Base-by-base conservation (phyloP, 2,888 invertebrate genomes). In the Drosophila mettleri region DNA sequence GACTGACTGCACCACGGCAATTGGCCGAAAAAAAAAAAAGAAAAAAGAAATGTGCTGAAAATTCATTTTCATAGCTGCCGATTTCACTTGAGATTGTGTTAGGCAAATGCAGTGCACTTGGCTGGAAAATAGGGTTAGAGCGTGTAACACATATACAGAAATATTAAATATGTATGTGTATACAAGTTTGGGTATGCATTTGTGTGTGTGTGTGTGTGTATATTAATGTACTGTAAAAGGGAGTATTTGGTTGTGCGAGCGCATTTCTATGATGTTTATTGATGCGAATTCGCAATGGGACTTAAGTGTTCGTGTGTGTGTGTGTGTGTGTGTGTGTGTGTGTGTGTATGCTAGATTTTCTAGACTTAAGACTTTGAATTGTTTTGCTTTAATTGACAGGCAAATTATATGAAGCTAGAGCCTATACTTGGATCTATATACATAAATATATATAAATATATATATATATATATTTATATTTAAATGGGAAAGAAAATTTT, bases 401-500 rank as follows among this genome's bases (percentile, higher is more conserved):
- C 54, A 45, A 63, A 63, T 55, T 33, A 29, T 10, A 45, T 43
- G 7, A 43, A 38, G 34, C 18, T 36, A 24, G 29, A 39, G 16
- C n/a, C 2, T 33, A 14, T 6, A 4, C 24, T 31, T 27, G 12
- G n/a, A 18, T 43, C 18, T 2, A 8, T 9, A 22, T 14, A 41
- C 3, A n/a, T 2, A 24, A 2, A 24, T 5, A 22, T 7, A 22
- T 22, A 41, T 2, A 2, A 2, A 36, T 1, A 34, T n/a, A 34
- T 34, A n/a, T 7, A n/a, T n/a, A n/a, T n/a, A 6, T 38, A 38
- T 2, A 20, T 1, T 5, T 2, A 39, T 6, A 20, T 2, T 66
- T 86, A 84, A 83, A 83, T 83, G 81, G 78, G 71, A 67, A 53
- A 48, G 68, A 80, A 78, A 73, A 84, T 80, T 78, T 80, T 75